Evolutionary conservation across 2,113 vertebrate species (phyloP), one percentile per base, ranked within the genome.

Genomic region (Pollimyrus isidori): DNA sequence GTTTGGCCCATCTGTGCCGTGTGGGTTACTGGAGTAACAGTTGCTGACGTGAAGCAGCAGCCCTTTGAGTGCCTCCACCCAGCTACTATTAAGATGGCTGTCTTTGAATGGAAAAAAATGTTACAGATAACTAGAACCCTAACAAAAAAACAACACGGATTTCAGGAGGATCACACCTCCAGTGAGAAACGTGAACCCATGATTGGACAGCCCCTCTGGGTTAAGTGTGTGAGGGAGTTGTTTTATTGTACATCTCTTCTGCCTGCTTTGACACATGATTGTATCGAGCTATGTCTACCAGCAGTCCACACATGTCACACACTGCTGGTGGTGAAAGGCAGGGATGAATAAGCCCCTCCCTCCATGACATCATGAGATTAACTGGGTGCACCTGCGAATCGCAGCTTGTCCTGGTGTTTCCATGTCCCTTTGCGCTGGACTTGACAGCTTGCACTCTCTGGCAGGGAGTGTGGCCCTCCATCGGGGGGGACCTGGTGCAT

Each of bases 361-460:
- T 35, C 73, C 17, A 42, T 17, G 73, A 80, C 35, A 19, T 80
- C n/a, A 30, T 69, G n/a, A 69, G 62, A 30, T 69, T 3, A 30
- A 26, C n/a, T 21, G n/a, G 10, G 10, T 53, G 26, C 17, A 30
- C 15, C 48, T 87, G 84, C 49, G 4, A 84, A 84, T 84, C 21
- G 1, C 45, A 46, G 82, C 82, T 46, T n/a, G 42, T 84, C 45
- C 76, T 82, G 82, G 39, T 48, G 35, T 84, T 23, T 7, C 23
- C 21, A 46, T 46, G 39, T 84, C 82, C 82, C 9, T 65, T 56
- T 87, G 52, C n/a, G 13, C 49, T 83, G 26, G 85, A 46, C 21
- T 26, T 30, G 82, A 90, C 87, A 91, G 86, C 86, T 91, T 92
- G 89, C 42, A 83, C 53, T 82, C 42, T 23, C 53, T 89, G 86